Conservation (phyloP, 2,113 vertebrate species). For the Illadopsis cleaveri region DNA sequence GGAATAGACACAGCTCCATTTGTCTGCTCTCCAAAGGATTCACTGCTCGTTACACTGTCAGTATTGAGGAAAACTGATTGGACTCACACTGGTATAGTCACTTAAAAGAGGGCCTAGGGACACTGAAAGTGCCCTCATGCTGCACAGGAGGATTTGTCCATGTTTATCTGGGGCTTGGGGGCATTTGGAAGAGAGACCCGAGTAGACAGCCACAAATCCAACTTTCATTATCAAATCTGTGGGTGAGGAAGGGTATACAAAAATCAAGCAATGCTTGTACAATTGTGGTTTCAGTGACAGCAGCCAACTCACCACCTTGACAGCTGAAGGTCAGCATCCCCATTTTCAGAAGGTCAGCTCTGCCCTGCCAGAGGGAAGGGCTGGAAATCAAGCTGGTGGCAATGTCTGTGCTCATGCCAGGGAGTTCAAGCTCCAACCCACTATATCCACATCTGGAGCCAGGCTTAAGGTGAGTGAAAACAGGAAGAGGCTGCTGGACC, state of each 20-base stretch:
- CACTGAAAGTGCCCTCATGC: neutral
- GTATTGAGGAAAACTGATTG: neutral
- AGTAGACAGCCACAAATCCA: neutral
- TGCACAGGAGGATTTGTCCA: neutral
- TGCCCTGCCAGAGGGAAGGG: neutral
- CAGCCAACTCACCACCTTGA: neutral
- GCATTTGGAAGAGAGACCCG: neutral
- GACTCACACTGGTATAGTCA: neutral
- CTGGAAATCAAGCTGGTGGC: neutral
- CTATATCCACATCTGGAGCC: neutral
- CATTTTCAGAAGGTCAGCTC: neutral
- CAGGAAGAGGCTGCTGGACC: neutral
- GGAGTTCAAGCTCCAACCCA: neutral
- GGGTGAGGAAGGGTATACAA: neutral
- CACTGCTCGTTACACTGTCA: conserved; percentile 15
- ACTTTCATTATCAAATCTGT: neutral
- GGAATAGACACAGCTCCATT: neutral
- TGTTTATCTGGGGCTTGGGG: neutral
- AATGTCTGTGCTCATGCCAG: neutral
- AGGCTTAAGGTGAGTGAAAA: neutral
- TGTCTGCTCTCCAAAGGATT: conserved; percentile 30
- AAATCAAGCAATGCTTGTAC: neutral
- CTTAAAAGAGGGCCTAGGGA: conserved; percentile 2
- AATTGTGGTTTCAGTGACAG: neutral
- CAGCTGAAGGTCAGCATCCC: neutral